These are phyloP conservation scores for Halictus quadricinctus DNA, from an alignment of 2,888 invertebrate genomes.

Conservation along the genomic window DNA sequence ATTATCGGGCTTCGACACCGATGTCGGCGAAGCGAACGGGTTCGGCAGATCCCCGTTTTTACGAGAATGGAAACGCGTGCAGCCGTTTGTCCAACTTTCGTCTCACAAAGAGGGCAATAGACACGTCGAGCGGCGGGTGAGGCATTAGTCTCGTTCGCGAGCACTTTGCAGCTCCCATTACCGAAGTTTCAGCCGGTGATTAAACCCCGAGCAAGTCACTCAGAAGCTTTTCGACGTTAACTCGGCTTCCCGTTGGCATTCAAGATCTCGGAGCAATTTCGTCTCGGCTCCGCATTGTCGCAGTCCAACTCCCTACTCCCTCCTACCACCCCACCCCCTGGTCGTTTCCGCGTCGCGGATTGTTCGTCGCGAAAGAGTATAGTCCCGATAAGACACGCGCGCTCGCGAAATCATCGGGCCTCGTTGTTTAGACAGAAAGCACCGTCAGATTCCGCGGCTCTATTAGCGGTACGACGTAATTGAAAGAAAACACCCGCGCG, in stretches of 20 bases:
- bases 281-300: constrained; percentile 62
- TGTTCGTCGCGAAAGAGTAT: constrained; percentile 57
- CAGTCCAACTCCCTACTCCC: constrained; percentile 11
- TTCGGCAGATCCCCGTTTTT: constrained; percentile 12
- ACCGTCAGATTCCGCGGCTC: constrained; percentile 42
- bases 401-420: constrained; percentile 36
- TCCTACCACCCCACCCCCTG: constrained; percentile 16
- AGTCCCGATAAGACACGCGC: constrained; percentile 30
- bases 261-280: constrained; percentile 71
- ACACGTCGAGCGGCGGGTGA: constrained; percentile 70
- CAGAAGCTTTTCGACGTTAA: constrained; percentile 74
- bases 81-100: constrained; percentile 73
- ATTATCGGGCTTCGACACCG: not conserved
- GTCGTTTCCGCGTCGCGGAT: constrained; percentile 42
- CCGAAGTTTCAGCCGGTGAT: constrained; percentile 76
- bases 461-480: constrained; percentile 53
- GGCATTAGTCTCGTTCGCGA: constrained; percentile 76
- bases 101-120: constrained; percentile 71
- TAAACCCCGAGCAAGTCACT: constrained; percentile 78
- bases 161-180: constrained; percentile 77
- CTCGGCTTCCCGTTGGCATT: constrained; percentile 68
- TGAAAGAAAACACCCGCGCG: constrained; percentile 51
- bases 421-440: constrained; percentile 60
- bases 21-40: not conserved
- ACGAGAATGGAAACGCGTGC: constrained; percentile 33